phyloP scores from a whole-genome alignment of 1,140 invertebrate genomes.

The Conus ventricosus region DNA sequence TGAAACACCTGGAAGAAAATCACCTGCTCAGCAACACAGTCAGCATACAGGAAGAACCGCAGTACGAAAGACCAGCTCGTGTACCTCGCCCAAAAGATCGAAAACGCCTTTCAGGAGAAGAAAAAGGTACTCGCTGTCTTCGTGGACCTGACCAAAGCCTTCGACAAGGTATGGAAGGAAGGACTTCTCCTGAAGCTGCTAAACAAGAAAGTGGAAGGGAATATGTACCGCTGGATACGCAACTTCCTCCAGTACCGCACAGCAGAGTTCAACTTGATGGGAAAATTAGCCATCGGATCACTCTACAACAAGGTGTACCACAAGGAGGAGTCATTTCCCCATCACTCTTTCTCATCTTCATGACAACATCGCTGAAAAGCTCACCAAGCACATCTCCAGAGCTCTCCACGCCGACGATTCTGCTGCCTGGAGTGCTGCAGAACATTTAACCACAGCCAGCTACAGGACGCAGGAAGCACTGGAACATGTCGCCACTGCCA shows the following conservation, averaged over 20 bases:
- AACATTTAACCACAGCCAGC: background rate
- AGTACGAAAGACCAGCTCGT: slow-evolving; percentile 17
- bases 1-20: background rate
- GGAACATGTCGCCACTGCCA: slow-evolving; percentile 11
- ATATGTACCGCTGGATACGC: background rate
- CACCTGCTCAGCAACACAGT: background rate
- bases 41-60: background rate
- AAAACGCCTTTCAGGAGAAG: slow-evolving; percentile 35
- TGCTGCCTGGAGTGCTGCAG: background rate
- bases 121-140: slow-evolving; percentile 33
- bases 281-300: background rate
- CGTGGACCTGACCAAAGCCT: slow-evolving; percentile 37
- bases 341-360: slow-evolving; percentile 38
- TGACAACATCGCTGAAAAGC: background rate
- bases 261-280: slow-evolving; percentile 9
- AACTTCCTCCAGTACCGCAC: background rate
- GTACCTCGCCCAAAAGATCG: background rate
- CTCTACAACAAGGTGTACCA: slow-evolving; percentile 24
- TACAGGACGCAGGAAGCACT: slow-evolving; percentile 29
- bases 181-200: slow-evolving; percentile 35
- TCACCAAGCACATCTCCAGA: background rate
- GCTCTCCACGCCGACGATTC: slow-evolving; percentile 8
- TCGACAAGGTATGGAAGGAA: slow-evolving; percentile 40
- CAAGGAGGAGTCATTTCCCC: slow-evolving; percentile 41
- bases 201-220: background rate